Percentiles rank a stretch among this genome's conserved stretches.
Evolutionary conservation across 2,797 vertebrate genomes (phyloP).

Genomic region (Echeneis naucrates): DNA sequence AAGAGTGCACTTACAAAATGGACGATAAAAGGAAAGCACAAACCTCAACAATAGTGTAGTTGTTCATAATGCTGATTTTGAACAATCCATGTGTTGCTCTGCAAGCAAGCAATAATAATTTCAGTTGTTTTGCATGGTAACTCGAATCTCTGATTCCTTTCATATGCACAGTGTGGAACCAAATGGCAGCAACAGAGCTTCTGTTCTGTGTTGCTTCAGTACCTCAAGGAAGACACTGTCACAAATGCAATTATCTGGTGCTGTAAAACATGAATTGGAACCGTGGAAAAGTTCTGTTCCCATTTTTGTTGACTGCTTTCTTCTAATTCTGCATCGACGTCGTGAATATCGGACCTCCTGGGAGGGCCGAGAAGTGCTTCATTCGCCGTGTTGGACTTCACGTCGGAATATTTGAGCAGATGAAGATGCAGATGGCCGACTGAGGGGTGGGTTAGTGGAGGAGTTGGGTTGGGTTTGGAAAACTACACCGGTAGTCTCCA

Average conservation of each 20-base stretch:
- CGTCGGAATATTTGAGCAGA: conserved; percentile 63
- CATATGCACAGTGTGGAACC: conserved; percentile 1
- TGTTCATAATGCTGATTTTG: conserved; percentile 7
- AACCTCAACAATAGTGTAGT: not conserved
- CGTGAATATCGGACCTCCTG: conserved; percentile 7
- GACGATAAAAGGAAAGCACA: not conserved
- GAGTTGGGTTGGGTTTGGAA: conserved; percentile 38
- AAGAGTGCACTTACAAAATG: not conserved
- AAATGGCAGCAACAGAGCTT: conserved; percentile 11
- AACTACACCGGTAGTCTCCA: conserved; percentile 42
- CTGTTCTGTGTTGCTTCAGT: conserved; percentile 14
- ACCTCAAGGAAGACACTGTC: conserved; percentile 6
- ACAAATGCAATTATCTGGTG: conserved; percentile 21
- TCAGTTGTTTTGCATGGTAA: not conserved
- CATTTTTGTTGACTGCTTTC: conserved; percentile 21
- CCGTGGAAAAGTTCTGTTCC: conserved; percentile 24
- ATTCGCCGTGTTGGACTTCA: conserved; percentile 16
- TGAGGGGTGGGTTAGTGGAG: conserved; percentile 39
- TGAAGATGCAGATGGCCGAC: conserved; percentile 75
- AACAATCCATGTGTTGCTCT: conserved; percentile 1
- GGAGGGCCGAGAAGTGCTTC: conserved; percentile 24
- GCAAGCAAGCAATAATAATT: conserved; percentile 3
- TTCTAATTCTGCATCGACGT: conserved; percentile 21
- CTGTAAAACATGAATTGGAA: conserved; percentile 22
- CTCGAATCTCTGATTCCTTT: conserved; percentile 7